A percentile compares a stretch with the other conserved stretches of the same genome.
Conservation (phyloP, 2,888 invertebrate species). For the Xestia xanthographa region DNA sequence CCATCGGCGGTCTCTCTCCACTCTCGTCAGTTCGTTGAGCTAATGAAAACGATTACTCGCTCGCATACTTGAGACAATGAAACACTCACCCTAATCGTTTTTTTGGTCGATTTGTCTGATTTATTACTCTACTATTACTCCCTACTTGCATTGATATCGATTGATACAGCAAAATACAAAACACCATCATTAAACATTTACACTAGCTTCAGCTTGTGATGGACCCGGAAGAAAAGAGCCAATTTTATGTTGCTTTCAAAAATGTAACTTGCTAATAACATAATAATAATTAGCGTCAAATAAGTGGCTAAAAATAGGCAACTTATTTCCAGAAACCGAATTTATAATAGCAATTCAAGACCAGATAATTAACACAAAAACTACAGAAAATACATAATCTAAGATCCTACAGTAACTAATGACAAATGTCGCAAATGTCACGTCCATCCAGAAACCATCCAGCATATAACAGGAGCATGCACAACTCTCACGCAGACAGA, state of each 20-base stretch:
- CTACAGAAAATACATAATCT: no score
- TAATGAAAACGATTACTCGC: conserved; percentile 85
- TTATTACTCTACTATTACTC: conserved; percentile 12
- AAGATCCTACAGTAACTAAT: no score
- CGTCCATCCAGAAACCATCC: no score
- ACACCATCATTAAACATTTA: neutral
- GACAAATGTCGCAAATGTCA: no score
- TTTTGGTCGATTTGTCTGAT: conserved; percentile 39
- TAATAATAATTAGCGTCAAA: no score
- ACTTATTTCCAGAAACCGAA: no score
- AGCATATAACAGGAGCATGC: no score
- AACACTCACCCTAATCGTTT: conserved; percentile 45
- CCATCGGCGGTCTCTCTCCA: conserved; percentile 67
- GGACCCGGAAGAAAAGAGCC: neutral
- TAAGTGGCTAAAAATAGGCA: no score
- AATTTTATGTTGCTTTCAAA: neutral
- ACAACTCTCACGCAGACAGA: no score
- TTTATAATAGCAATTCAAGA: no score
- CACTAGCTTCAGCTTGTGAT: neutral
- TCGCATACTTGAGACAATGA: conserved; percentile 85
- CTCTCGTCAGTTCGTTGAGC: conserved; percentile 81
- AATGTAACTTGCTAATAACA: neutral
- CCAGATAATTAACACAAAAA: no score
- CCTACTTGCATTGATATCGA: conserved; percentile 2
- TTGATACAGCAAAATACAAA: neutral